Evolutionary conservation across 2,797 vertebrate genomes (phyloP).

Genomic region (Pseudopleuronectes americanus): DNA sequence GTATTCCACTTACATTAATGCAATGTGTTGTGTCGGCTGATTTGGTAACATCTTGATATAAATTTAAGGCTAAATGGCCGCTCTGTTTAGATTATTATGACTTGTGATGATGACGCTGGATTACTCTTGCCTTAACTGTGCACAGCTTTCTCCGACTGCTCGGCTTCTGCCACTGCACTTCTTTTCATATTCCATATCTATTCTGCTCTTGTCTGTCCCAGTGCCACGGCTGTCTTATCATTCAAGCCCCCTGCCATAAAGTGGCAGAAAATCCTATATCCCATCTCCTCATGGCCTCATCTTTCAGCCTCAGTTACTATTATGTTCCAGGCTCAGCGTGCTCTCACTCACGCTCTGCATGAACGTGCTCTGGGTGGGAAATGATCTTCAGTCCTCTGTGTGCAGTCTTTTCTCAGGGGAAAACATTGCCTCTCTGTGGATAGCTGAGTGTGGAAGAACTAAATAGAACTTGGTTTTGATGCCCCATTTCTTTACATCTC

Average conservation of each 20-base stretch:
- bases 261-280: slow-evolving; percentile 63
- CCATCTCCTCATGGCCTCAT: slow-evolving; percentile 58
- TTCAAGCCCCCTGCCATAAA: slow-evolving; percentile 48
- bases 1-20: neutral
- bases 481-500: slow-evolving; percentile 19
- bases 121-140: slow-evolving; percentile 23
- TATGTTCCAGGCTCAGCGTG: slow-evolving; percentile 51
- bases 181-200: slow-evolving; percentile 37
- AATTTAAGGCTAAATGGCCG: neutral
- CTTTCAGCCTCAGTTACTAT: slow-evolving; percentile 64
- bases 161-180: slow-evolving; percentile 12
- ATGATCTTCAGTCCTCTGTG: slow-evolving; percentile 32
- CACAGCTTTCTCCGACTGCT: neutral
- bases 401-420: slow-evolving; percentile 36
- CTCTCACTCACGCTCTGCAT: slow-evolving; percentile 31
- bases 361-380: slow-evolving; percentile 50
- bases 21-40: neutral
- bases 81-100: neutral
- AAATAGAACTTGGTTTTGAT: slow-evolving; percentile 15
- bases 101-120: neutral
- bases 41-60: neutral
- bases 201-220: slow-evolving; percentile 43
- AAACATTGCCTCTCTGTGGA: slow-evolving; percentile 42
- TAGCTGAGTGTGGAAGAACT: slow-evolving; percentile 14
- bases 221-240: slow-evolving; percentile 59